phyloP scores from a whole-genome alignment of 2,797 vertebrate genomes.

The Chrysocyon brachyurus region DNA sequence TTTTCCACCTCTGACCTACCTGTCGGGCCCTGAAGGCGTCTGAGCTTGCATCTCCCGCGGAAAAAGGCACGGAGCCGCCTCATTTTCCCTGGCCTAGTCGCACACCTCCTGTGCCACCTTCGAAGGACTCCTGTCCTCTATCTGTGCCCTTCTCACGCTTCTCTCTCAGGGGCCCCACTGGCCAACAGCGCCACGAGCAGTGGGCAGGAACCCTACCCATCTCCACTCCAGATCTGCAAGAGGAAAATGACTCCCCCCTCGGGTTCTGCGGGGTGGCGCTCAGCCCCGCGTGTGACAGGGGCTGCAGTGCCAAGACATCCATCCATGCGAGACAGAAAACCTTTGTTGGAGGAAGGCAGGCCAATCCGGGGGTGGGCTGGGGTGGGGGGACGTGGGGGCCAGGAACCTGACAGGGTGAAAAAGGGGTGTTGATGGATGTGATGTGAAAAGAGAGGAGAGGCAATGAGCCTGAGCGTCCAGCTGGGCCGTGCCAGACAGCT shows the following conservation, averaged over 20 bases:
- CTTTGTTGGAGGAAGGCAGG: conserved; percentile 53
- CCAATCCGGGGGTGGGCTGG: not conserved
- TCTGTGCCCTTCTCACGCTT: not conserved
- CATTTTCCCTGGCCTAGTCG: not conserved
- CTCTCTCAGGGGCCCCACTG: not conserved
- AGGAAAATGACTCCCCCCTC: conserved; percentile 51
- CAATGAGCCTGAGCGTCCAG: conserved; percentile 7
- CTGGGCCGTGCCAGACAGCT: conserved; percentile 48
- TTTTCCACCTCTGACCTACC: not conserved
- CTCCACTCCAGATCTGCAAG: not conserved
- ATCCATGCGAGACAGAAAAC: conserved; percentile 60
- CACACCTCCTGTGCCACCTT: too few relatives aligned
- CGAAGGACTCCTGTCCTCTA: not conserved
- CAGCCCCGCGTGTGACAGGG: not conserved
- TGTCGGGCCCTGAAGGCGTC: not conserved
- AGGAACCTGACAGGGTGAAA: conserved; percentile 10
- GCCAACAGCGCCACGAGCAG: not conserved
- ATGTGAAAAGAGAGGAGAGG: conserved; percentile 60
- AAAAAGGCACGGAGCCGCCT: not conserved
- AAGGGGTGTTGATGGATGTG: conserved; percentile 49
- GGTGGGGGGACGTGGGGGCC: not conserved
- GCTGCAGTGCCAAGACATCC: not conserved
- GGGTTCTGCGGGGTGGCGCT: not conserved
- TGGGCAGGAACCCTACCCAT: not conserved
- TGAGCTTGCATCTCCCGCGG: not conserved